phyloP scores from a whole-genome alignment of 37 sponge, comb jelly and placozoan genomes.

The Dysidea cf. avara region DNA sequence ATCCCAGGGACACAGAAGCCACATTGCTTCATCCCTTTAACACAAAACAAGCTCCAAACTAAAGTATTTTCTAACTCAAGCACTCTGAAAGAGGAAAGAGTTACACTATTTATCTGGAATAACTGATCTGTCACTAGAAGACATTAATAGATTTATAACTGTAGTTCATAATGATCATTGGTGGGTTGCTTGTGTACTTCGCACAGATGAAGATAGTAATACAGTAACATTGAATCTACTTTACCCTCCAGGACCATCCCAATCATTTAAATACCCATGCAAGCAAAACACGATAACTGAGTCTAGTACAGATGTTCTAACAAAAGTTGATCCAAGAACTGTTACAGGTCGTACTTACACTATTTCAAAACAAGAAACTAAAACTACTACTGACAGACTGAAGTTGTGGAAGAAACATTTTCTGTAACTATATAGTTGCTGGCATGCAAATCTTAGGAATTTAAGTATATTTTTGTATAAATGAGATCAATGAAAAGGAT shows the following conservation, averaged over 20 bases:
- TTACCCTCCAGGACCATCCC: conserved; percentile 29
- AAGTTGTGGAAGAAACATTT: too few relatives aligned
- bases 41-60: neutral
- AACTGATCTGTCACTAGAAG: conserved; percentile 6
- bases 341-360: conserved; percentile 19
- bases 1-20: neutral
- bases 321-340: conserved; percentile 23
- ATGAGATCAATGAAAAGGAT: too few relatives aligned
- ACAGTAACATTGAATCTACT: conserved; percentile 28
- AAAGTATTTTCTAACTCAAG: neutral
- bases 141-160: conserved; percentile 14
- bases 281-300: conserved; percentile 9
- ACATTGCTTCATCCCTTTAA: neutral
- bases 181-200: conserved; percentile 25
- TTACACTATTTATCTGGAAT: too few relatives aligned
- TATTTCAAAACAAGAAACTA: too few relatives aligned
- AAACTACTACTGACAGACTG: too few relatives aligned
- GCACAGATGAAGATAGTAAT: neutral
- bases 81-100: neutral
- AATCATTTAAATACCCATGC: conserved; percentile 31
- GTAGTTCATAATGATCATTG: conserved; percentile 13
- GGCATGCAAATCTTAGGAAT: too few relatives aligned
- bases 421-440: too few relatives aligned
- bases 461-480: too few relatives aligned
- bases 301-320: neutral